These are phyloP conservation scores for Tapera naevia DNA, from an alignment of 2,797 vertebrate species.

Conservation along the genomic window DNA sequence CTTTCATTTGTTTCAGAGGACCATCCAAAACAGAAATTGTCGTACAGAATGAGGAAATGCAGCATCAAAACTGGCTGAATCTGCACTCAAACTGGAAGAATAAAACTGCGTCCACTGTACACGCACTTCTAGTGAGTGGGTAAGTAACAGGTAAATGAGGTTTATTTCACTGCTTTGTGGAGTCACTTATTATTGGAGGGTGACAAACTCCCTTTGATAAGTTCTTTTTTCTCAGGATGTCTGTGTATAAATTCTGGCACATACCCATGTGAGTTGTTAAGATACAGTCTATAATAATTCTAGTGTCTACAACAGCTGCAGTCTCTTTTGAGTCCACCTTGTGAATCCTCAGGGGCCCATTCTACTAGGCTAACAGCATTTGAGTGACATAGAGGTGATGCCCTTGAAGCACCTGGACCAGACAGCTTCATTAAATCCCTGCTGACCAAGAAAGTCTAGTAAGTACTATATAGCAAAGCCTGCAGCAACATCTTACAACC, in stretches of 20 bases:
- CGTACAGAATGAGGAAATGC: slow-evolving; percentile 61
- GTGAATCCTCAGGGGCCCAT: not conserved
- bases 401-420: not conserved
- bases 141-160: slow-evolving; percentile 58
- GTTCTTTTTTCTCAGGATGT: not conserved
- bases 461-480: not conserved
- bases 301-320: not conserved
- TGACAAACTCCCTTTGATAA: not conserved
- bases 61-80: slow-evolving; percentile 84
- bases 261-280: not conserved
- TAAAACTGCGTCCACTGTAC: slow-evolving; percentile 82
- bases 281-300: not conserved
- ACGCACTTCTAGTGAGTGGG: slow-evolving; percentile 86
- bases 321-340: not conserved
- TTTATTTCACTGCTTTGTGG: not conserved
- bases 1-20: slow-evolving; percentile 72
- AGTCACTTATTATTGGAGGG: not conserved
- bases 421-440: not conserved
- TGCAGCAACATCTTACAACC: not conserved
- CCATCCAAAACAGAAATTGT: slow-evolving; percentile 77
- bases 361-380: not conserved
- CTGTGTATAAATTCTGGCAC: not conserved
- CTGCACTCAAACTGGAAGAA: slow-evolving; percentile 82
- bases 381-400: not conserved
- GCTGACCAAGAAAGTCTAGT: not conserved